These are phyloP conservation scores for Melanophora roralis DNA, from an alignment of 2,888 invertebrate genomes.

Conservation along the genomic window DNA sequence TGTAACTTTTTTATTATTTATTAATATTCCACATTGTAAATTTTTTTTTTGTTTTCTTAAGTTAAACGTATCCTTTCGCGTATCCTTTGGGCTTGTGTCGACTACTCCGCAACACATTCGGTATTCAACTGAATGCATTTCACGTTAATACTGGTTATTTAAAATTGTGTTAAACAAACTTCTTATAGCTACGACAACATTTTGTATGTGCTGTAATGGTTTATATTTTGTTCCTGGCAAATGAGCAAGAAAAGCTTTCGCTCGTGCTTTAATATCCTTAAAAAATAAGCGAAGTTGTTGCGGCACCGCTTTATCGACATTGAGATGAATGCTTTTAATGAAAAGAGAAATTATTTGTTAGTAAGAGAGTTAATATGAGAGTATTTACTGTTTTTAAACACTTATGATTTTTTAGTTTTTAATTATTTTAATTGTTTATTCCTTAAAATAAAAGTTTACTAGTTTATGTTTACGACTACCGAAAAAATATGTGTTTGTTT, in stretches of 20 bases:
- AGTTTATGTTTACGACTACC: too few species aligned
- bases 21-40: too few species aligned
- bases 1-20: too few species aligned
- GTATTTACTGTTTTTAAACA: too few species aligned
- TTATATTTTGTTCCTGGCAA: not conserved
- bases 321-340: not conserved
- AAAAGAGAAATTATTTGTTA: not conserved
- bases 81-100: not conserved
- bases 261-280: constrained; percentile 15
- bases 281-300: not conserved
- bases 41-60: too few species aligned
- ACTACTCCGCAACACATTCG: constrained; percentile 44
- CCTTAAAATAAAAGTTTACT: too few species aligned
- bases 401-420: too few species aligned
- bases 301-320: constrained; percentile 38
- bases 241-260: constrained; percentile 25
- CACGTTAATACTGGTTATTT: constrained; percentile 31
- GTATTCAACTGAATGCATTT: constrained; percentile 48
- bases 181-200: constrained; percentile 23
- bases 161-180: constrained; percentile 16
- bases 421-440: too few species aligned
- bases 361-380: not conserved
- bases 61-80: constrained; percentile 56
- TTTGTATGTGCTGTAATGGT: not conserved
- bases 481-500: not conserved